Evolutionary conservation across 2,888 invertebrate species (phyloP).

Genomic region (Barypeithes pellucidus): DNA sequence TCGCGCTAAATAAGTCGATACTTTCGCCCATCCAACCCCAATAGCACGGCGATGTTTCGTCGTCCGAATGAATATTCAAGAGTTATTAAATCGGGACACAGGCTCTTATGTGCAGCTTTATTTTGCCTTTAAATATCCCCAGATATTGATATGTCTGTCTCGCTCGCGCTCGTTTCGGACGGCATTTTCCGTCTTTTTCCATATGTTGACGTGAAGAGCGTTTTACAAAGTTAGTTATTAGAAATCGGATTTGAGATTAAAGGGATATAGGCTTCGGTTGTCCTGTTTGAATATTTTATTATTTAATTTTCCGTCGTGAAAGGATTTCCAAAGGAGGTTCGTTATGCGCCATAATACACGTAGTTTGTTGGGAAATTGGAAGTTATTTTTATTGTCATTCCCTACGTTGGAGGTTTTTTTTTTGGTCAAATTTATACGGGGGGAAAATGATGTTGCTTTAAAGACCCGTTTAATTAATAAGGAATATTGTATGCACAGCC

Average conservation of each 20-base stretch:
- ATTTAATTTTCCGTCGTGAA: constrained; percentile 59
- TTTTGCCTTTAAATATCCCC: constrained; percentile 51
- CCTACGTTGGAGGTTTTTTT: background rate
- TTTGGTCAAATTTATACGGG: background rate
- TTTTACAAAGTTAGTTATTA: constrained; percentile 64
- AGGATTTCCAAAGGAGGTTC: constrained; percentile 52
- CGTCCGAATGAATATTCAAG: constrained; percentile 71
- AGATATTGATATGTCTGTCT: constrained; percentile 47
- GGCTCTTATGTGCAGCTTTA: constrained; percentile 63
- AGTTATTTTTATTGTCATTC: constrained; percentile 21
- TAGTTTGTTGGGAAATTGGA: constrained; percentile 41
- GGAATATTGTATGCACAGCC: too few species aligned
- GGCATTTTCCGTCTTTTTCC: constrained; percentile 31
- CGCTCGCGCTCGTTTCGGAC: constrained; percentile 44
- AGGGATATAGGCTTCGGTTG: constrained; percentile 65
- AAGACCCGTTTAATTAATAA: too few species aligned
- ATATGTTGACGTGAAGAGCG: constrained; percentile 51
- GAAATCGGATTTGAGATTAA: constrained; percentile 67
- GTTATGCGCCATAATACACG: constrained; percentile 46
- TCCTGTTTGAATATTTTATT: constrained; percentile 66
- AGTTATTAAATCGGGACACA: constrained; percentile 72
- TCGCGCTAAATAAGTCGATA: constrained; percentile 25
- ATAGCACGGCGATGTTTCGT: constrained; percentile 51
- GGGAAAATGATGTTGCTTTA: too few species aligned
- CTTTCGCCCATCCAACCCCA: constrained; percentile 17